Base-by-base conservation (phyloP, 2,888 invertebrate genomes). In the Polylopha cassiicola region DNA sequence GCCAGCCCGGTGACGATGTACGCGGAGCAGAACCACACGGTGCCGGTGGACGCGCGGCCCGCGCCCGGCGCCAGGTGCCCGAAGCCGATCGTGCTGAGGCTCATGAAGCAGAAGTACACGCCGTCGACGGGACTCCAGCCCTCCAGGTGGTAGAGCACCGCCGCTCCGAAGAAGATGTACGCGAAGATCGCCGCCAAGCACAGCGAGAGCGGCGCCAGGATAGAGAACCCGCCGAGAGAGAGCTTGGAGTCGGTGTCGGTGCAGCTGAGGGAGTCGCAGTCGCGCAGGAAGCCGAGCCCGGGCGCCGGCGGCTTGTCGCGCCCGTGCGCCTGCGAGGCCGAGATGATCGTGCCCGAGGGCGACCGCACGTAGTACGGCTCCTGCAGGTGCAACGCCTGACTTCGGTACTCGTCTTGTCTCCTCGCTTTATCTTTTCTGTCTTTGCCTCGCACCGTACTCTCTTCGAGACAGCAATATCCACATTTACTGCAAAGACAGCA, bases 21-120 rank as follows among this genome's bases (percentile, higher is more conserved):
- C 53, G 94, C 89, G 28, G 95, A 95, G 71, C 94, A 95, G 74
- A 95, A 95, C 95, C 95, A 95, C 47, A 95, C 90, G 15, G 94
- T 94, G 17, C 91, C 89, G 38, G 87, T 81, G 0, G 86, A 84
- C 0, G 86, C 85, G 2, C 79, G 76, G 37, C 82, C 84, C 46
- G 84, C 80, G 2, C 94, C 94, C 5, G 95, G 94, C 34, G 94
- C 89, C 78, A 95, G 88, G 66, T 95, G 94, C 13, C 95, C 95
- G 60, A 95, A 95, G 6, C 97, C 97, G 61, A 95, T 95, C 9
- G 96, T 96, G 58, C 94, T 95, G 56, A 97, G 88, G 64, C 95
- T 95, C 92, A 97, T 97, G 77, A 98, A 98, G 78, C 97, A 97
- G 77, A 97, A 98, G 77, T 95, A 98, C 58, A 95, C 90, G 37